Evolutionary conservation across 1,140 invertebrate genomes (phyloP), one percentile per base, ranked within the genome.

Genomic region (Listronotus oregonensis): DNA sequence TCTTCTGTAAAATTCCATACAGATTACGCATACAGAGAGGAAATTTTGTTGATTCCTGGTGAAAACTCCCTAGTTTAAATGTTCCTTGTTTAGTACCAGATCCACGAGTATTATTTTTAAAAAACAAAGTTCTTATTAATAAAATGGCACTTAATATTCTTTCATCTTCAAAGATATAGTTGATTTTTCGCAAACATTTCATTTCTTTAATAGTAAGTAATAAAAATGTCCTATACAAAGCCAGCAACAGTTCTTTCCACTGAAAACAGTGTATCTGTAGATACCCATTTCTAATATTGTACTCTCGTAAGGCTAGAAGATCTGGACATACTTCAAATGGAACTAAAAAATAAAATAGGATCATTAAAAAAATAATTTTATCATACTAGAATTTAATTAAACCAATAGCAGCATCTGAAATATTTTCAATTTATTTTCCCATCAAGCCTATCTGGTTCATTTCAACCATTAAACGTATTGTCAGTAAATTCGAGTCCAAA

Each of bases 21-120:
- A 92, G 79, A 72, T 89, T 85, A 65, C 84, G 80, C 90, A 92
- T 92, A 75, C 91, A 93, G 0, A 86, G 84, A 15, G 91, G 91
- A 80, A 92, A 93, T 31, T 81, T 79, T 64, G 78, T 79, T 7
- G 81, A 81, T 70, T 86, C 74, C 57, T 75, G 18, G 64, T 86
- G 80, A 55, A 87, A 82, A 61, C 85, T 80, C 18, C 70, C 62
- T 47, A 77, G 76, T n/a, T 74, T 77, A 50, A 81, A 71, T 51
- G 79, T 73, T 12, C 27, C 27, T 34, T 40, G 60, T 9, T 68
- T 73, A 51, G 75, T 73, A 60, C 63, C 42, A 14, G 8, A 42
- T 31, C 49, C 32, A 39, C 70, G 64, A 54, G 73, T 63, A 17
- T 63, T 74, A n/a, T 73, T 73, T 52, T 58, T 66, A 5, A 21